Percentiles rank a stretch among this genome's conserved stretches.
These are phyloP conservation scores for Myripristis murdjan DNA, from an alignment of 2,797 vertebrate species.

Conservation along the genomic window DNA sequence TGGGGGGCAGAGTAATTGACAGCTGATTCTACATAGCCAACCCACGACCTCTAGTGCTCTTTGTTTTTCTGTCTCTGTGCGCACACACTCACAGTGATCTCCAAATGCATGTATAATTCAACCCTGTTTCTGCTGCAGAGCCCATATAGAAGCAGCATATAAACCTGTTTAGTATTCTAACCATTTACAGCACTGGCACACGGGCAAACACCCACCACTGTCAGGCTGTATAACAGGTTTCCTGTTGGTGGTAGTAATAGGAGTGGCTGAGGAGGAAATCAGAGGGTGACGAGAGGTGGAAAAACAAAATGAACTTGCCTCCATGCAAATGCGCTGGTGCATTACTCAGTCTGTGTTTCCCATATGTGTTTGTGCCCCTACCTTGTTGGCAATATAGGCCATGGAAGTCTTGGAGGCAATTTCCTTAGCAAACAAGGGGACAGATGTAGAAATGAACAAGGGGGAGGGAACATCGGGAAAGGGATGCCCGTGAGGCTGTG, in stretches of 20 bases:
- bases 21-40: constrained; percentile 53
- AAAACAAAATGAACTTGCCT: constrained; percentile 59
- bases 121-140: constrained; percentile 32
- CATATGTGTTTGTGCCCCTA: constrained; percentile 32
- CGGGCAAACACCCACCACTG: constrained; percentile 59
- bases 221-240: constrained; percentile 63
- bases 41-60: constrained; percentile 52
- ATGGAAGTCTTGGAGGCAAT: constrained; percentile 62
- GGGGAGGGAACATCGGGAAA: constrained; percentile 34
- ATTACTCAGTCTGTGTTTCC: constrained; percentile 30
- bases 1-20: constrained; percentile 51
- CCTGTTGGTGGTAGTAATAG: constrained; percentile 59
- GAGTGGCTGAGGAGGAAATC: constrained; percentile 63
- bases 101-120: constrained; percentile 72
- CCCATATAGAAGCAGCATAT: constrained; percentile 43
- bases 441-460: constrained; percentile 43
- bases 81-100: constrained; percentile 38
- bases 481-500: constrained; percentile 29
- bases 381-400: constrained; percentile 62
- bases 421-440: constrained; percentile 55
- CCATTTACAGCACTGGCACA: constrained; percentile 40
- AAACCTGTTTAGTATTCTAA: constrained; percentile 69
- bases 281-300: constrained; percentile 61
- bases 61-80: constrained; percentile 31
- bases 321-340: constrained; percentile 61